These are phyloP conservation scores for Leucopsar rothschildi DNA, from an alignment of 2,113 vertebrate species.

Conservation along the genomic window DNA sequence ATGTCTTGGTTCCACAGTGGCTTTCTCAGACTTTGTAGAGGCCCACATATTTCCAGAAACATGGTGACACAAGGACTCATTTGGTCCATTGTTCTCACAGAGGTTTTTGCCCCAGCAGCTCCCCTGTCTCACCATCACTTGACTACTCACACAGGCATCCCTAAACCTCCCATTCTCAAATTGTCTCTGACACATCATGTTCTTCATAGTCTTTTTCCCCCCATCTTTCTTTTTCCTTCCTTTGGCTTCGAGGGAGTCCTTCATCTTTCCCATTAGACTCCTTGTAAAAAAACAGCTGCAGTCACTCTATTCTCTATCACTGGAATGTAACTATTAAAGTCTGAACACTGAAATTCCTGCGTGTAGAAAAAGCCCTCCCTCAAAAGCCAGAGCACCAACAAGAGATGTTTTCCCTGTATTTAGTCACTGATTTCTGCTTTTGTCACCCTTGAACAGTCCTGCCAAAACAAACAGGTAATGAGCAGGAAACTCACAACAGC, in stretches of 20 bases:
- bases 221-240: not conserved
- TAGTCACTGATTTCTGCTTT: not conserved
- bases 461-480: not conserved
- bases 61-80: not conserved
- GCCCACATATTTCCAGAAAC: not conserved
- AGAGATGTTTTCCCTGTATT: not conserved
- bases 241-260: not conserved
- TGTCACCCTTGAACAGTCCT: not conserved
- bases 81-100: not conserved
- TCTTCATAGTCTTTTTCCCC: not conserved
- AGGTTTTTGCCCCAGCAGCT: not conserved
- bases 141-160: not conserved
- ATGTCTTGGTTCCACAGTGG: not conserved
- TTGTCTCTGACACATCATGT: not conserved
- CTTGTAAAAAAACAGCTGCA: not conserved
- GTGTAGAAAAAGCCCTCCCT: not conserved
- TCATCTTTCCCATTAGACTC: not conserved
- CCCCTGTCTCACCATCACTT: fast-evolving
- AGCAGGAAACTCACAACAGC: not conserved
- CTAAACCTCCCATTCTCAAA: not conserved
- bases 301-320: not conserved
- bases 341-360: not conserved
- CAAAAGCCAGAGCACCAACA: not conserved
- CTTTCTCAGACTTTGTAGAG: not conserved
- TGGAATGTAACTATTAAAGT: not conserved